phyloP scores from a whole-genome alignment of 2,113 vertebrate genomes.

The Nymphicus hollandicus region DNA sequence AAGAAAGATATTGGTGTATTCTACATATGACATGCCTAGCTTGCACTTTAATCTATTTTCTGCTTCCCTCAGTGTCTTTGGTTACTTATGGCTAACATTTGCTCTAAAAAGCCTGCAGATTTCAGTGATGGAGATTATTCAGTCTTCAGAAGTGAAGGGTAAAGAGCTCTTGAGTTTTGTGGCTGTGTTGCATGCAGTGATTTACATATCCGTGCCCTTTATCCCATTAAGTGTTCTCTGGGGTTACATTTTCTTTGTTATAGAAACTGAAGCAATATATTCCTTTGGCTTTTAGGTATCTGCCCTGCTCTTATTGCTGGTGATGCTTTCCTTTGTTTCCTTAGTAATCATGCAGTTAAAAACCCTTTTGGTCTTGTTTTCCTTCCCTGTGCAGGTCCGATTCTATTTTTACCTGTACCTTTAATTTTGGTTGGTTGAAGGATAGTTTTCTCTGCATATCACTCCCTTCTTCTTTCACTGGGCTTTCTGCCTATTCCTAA shows the following conservation, averaged over 20 bases:
- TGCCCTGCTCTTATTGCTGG: background rate
- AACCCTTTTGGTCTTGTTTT: background rate
- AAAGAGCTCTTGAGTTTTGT: background rate
- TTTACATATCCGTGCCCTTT: background rate
- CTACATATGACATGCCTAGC: background rate
- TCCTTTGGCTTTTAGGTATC: background rate
- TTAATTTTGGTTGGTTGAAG: background rate
- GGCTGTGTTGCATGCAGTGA: background rate
- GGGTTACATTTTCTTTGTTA: background rate
- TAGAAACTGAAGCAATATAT: background rate
- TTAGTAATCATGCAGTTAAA: background rate
- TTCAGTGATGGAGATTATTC: background rate
- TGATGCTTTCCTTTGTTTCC: background rate
- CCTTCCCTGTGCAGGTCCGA: background rate
- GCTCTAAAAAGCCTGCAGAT: background rate
- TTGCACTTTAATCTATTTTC: conserved; percentile 4
- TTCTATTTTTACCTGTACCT: background rate
- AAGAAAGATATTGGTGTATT: background rate
- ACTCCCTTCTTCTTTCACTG: background rate
- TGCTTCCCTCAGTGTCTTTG: background rate
- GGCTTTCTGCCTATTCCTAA: background rate
- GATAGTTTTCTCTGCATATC: background rate
- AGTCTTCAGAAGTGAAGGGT: background rate
- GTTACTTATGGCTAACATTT: background rate
- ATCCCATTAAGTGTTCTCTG: background rate